A percentile compares a stretch with the other conserved stretches of the same genome.
phyloP scores from a whole-genome alignment of 2,888 invertebrate species.

The Agriotes lineatus region DNA sequence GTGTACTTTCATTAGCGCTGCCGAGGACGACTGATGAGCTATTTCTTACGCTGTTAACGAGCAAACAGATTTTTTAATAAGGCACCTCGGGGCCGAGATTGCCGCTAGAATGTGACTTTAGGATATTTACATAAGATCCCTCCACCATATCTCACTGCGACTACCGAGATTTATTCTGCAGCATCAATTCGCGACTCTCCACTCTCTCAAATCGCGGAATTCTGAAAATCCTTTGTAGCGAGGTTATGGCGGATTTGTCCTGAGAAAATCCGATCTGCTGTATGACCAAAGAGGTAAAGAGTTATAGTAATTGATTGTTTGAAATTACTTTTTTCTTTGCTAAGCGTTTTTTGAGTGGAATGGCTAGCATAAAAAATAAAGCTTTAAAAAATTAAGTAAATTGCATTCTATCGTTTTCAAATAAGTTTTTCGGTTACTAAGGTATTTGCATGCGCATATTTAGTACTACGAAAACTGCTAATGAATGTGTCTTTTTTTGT shows the following conservation, averaged over 20 bases:
- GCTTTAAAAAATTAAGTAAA: no score
- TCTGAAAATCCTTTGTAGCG: not conserved
- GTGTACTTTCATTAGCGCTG: slow-evolving; percentile 57
- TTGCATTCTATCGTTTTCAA: no score
- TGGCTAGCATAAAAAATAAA: no score
- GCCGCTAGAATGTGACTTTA: slow-evolving; percentile 53
- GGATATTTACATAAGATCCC: slow-evolving; percentile 54
- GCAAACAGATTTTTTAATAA: slow-evolving; percentile 60
- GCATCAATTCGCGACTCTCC: slow-evolving; percentile 28
- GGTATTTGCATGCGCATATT: no score
- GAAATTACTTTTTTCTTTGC: no score
- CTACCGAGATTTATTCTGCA: slow-evolving; percentile 33
- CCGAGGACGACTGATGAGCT: slow-evolving; percentile 50
- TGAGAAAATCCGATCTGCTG: not conserved
- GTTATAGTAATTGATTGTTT: no score
- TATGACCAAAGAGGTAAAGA: not conserved
- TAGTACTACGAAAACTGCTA: no score
- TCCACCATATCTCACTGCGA: slow-evolving; percentile 34
- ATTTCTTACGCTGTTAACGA: slow-evolving; percentile 57
- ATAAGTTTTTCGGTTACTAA: no score
- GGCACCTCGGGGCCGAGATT: slow-evolving; percentile 50
- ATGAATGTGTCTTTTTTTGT: no score
- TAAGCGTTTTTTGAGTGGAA: no score
- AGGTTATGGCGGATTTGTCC: not conserved
- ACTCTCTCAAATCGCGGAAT: slow-evolving; percentile 8